Base-by-base conservation (phyloP, 2,797 vertebrate species). In the Peromyscus attwateri region DNA sequence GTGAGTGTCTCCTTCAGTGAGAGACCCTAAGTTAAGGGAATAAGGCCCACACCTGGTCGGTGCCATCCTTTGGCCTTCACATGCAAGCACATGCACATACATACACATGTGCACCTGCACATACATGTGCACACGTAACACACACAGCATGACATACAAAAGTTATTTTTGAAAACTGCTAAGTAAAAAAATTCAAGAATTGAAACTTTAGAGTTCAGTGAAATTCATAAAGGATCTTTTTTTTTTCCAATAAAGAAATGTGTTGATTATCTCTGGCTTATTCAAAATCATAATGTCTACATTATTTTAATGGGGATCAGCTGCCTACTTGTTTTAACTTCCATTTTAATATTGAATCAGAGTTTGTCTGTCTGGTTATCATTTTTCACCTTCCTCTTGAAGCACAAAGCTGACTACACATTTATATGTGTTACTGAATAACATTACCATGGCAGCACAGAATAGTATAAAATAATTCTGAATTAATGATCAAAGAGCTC, bases 251-350 rank as follows among this genome's bases (percentile, higher is more conserved):
- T 77, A 83, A 83, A 66, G 11, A 66, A 88, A 66, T 64, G n/a
- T 52, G 0, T n/a, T 14, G 2, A 80, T 90, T 43, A 64, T 25
- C 46, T 76, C 6, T 76, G 14, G 14, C 17, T 52, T 83, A 91
- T 46, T 94, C 27, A 13, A 83, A 92, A 91, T 40, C 64, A 95
- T 12, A 57, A 52, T 76, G 52, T 17, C 43, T 81, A 37, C 16
- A 79, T 87, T 75, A 89, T 46, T 29, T 60, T 4, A 31, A 77
- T 25, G 84, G 3, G 3, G 29, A 94, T 57, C 55, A 92, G 73
- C 66, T 64, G 49, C 76, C 55, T 95, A 82, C 62, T 79, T 88
- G 49, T 87, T n/a, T 95, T 94, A 60, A 76, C 17, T 84, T 76
- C 19, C 34, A 8, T 83, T 88, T 92, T 95, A 77, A 37, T 21